Evolutionary conservation across 2,113 vertebrate species (phyloP).

Genomic region (Epinephelus cyanopodus): DNA sequence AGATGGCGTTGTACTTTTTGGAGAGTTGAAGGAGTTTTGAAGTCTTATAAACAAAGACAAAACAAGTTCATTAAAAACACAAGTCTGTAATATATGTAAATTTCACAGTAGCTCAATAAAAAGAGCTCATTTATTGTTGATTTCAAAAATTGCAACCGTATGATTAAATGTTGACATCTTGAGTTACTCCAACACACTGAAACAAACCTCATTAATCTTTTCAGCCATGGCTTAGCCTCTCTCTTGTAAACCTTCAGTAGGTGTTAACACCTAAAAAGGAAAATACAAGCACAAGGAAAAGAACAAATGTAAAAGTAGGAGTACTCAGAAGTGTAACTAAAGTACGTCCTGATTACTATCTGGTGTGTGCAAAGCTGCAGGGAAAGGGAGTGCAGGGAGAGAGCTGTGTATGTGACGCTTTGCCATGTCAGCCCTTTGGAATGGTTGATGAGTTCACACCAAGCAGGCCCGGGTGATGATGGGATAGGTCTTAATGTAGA

Average conservation of each 20-base stretch:
- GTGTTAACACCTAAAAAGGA: slow-evolving; percentile 10
- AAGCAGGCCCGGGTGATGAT: slow-evolving; percentile 72
- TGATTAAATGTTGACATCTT: not conserved
- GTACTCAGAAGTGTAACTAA: slow-evolving; percentile 6
- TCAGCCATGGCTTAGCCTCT: not conserved
- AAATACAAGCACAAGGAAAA: not conserved
- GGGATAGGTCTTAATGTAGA: slow-evolving; percentile 87
- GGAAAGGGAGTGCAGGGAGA: slow-evolving; percentile 35
- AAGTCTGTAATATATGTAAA: not conserved
- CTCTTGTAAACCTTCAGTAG: not conserved
- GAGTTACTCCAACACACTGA: not conserved
- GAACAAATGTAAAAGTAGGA: not conserved
- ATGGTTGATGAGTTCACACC: slow-evolving; percentile 84
- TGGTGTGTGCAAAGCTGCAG: not conserved
- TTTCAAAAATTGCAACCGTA: not conserved
- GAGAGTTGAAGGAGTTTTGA: not conserved
- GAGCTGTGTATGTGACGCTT: slow-evolving; percentile 24
- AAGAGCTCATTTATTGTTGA: not conserved
- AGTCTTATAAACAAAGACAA: slow-evolving; percentile 2
- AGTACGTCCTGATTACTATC: not conserved
- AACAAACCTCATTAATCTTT: not conserved
- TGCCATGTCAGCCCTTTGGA: slow-evolving; percentile 81
- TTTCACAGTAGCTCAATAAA: not conserved
- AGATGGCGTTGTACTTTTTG: not conserved
- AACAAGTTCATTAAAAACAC: slow-evolving; percentile 7